Evolutionary conservation across 2,797 vertebrate species (phyloP).

Genomic region (Poeciliopsis presidionis): DNA sequence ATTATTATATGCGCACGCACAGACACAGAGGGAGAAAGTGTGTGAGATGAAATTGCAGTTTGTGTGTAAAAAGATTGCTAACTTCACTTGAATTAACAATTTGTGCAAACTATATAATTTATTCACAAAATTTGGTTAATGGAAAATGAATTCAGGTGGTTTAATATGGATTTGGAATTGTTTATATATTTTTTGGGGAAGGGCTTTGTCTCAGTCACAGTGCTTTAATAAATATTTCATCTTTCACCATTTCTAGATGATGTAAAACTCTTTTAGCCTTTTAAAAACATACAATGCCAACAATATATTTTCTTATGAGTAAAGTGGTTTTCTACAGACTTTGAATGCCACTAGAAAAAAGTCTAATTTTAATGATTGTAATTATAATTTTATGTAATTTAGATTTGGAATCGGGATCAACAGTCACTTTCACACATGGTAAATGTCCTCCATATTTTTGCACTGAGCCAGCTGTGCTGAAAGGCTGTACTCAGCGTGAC

Average conservation of each 20-base stretch:
- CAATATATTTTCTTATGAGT: background rate
- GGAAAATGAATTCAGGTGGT: background rate
- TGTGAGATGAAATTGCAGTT: background rate
- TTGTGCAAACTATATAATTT: background rate
- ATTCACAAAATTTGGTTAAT: background rate
- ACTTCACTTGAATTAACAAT: background rate
- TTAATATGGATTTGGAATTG: background rate
- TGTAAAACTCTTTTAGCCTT: background rate
- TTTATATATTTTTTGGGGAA: background rate
- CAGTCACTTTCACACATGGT: constrained; percentile 18
- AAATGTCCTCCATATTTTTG: constrained; percentile 26
- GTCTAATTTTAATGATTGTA: background rate
- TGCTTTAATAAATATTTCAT: background rate
- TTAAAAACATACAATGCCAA: background rate
- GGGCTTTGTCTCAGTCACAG: background rate
- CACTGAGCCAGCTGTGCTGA: constrained; percentile 17
- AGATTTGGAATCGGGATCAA: constrained; percentile 7
- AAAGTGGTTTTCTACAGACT: background rate
- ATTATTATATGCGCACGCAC: background rate
- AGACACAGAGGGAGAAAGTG: no score
- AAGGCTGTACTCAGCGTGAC: background rate
- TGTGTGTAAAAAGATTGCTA: background rate
- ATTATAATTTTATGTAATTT: constrained; percentile 14
- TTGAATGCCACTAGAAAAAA: background rate
- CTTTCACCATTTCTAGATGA: background rate